Evolutionary conservation across 2,797 vertebrate genomes (phyloP).

Genomic region (Danio tinwini): DNA sequence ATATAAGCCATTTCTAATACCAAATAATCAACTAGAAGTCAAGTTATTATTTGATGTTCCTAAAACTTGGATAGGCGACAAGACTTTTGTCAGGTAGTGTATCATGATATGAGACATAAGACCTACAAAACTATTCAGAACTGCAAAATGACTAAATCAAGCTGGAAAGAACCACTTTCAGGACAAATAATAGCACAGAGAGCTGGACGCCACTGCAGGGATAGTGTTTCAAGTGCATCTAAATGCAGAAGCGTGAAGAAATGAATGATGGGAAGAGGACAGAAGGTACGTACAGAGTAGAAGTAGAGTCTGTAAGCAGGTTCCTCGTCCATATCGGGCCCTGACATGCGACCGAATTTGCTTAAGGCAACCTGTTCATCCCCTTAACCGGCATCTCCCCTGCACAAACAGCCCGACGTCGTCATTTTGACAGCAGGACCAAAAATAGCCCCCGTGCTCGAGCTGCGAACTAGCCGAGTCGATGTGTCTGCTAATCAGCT

Average conservation of each 20-base stretch:
- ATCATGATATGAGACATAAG: too few relatives aligned
- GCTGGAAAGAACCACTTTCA: slow-evolving; percentile 2
- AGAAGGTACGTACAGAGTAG: slow-evolving; percentile 82
- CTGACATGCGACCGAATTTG: slow-evolving; percentile 77
- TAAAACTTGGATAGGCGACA: too few relatives aligned
- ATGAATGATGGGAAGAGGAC: slow-evolving; percentile 55
- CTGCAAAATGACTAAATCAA: background rate
- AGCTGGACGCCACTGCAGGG: slow-evolving; percentile 57
- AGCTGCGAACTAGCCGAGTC: slow-evolving; percentile 72
- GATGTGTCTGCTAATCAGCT: slow-evolving; percentile 68
- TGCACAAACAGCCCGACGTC: slow-evolving; percentile 72
- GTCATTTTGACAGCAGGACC: slow-evolving; percentile 76
- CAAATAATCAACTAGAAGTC: too few relatives aligned
- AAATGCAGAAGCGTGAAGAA: slow-evolving; percentile 61
- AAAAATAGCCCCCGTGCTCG: slow-evolving; percentile 77
- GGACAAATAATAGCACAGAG: background rate
- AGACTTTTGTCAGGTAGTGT: too few relatives aligned
- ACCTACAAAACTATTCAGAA: background rate
- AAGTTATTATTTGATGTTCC: too few relatives aligned
- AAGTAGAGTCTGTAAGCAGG: slow-evolving; percentile 80
- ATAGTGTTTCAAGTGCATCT: slow-evolving; percentile 70
- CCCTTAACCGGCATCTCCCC: slow-evolving; percentile 70
- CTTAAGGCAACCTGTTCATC: slow-evolving; percentile 72
- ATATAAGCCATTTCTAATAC: too few relatives aligned
- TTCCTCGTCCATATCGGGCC: slow-evolving; percentile 76